Evolutionary conservation across 2,113 vertebrate genomes (phyloP), one percentile per base, ranked within the genome.

Genomic region (Indicator indicator): DNA sequence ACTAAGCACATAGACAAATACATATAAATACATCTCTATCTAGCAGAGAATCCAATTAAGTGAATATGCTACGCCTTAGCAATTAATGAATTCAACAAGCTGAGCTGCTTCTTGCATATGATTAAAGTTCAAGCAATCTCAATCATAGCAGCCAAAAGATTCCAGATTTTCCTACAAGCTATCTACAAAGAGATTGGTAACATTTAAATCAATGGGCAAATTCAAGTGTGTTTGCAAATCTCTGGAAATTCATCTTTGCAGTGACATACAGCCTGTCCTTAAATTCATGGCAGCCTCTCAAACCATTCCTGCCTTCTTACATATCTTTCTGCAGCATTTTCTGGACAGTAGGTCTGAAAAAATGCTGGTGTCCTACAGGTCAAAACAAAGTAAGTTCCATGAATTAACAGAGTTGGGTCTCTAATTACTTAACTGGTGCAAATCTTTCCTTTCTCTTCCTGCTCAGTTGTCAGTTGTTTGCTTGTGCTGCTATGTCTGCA

Each of bases 41-140:
- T 95, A 82, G 69, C 80, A 93, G 80, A 95, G 95, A 95, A 97
- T 94, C 92, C 95, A 96, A 93, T 91, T 97, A 95, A 94, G 67
- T 79, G 95, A 95, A 59, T 91, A 92, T 79, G 88, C 92, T 94
- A 95, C 33, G 59, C 92, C 93, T 95, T 84, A 73, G 73, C 77
- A 97, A 94, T 95, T 95, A 96, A 96, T 94, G 76, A 92, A 86
- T 93, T 86, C 90, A 94, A 93, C 80, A 91, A 94, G 69, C 83
- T 72, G 63, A 95, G 80, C 77, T 95, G 70, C 80, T 52, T 90
- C 67, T 65, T 93, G 91, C 80, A 91, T 93, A 92, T 46, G 50
- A 93, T 91, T 93, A 94, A 91, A 91, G 81, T 83, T 94, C 76
- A 95, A 84, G 73, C 65, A 93, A 63, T 86, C 91, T 86, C 76